Evolutionary conservation across 2,888 invertebrate genomes (phyloP).

Genomic region (Drosophila helvetica): DNA sequence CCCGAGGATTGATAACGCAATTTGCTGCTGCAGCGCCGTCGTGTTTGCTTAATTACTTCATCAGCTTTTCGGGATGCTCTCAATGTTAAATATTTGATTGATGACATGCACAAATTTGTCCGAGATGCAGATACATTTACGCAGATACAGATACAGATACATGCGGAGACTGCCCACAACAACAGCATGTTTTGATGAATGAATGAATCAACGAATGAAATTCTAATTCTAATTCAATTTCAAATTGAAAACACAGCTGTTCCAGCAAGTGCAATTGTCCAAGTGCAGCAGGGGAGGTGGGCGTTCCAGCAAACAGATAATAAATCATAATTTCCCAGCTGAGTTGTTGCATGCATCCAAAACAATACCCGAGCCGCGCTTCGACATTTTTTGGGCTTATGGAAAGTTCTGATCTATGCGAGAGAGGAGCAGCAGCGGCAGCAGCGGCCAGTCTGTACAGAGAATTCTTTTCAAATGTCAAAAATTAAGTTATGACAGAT

Average conservation of each 20-base stretch:
- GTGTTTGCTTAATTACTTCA: conserved; percentile 67
- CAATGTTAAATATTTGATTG: conserved; percentile 65
- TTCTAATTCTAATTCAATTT: conserved; percentile 44
- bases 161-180: conserved; percentile 1
- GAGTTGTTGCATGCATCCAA: conserved; percentile 63
- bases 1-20: neutral
- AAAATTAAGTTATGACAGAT: conserved; percentile 73
- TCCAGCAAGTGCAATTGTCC: conserved; percentile 57
- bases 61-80: conserved; percentile 33
- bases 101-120: conserved; percentile 69
- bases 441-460: neutral
- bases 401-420: conserved; percentile 29
- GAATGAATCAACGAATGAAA: conserved; percentile 52
- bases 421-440: conserved; percentile 17
- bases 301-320: conserved; percentile 51
- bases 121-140: conserved; percentile 10
- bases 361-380: conserved; percentile 49
- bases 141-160: conserved; percentile 8
- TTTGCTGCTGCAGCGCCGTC: too few species aligned
- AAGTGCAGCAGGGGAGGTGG: conserved; percentile 48
- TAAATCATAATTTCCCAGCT: conserved; percentile 72
- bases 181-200: conserved; percentile 19
- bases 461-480: conserved; percentile 60
- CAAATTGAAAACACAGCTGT: conserved; percentile 48
- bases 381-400: conserved; percentile 40